These are phyloP conservation scores for Drosophila rhopaloa DNA, from an alignment of 1,140 invertebrate genomes.

Conservation along the genomic window DNA sequence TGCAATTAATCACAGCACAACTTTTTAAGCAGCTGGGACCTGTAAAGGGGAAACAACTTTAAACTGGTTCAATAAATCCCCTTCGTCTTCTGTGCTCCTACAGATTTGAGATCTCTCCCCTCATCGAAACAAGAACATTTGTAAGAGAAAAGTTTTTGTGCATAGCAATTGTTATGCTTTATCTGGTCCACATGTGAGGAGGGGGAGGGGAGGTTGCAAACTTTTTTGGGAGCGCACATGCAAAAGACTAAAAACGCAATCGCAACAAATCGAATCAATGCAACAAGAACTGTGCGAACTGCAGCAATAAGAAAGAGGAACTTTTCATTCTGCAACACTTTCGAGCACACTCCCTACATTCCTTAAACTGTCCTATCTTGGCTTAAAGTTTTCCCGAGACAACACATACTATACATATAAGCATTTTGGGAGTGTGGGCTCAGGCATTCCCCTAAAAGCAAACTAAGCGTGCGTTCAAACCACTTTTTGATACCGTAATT, in stretches of 20 bases:
- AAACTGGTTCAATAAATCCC: constrained; percentile 69
- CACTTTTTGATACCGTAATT: constrained; percentile 36
- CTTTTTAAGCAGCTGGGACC: constrained; percentile 51
- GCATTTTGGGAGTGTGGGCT: background rate
- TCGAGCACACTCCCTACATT: constrained; percentile 24
- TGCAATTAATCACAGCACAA: constrained; percentile 61
- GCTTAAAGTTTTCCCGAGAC: constrained; percentile 60
- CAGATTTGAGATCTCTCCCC: constrained; percentile 11
- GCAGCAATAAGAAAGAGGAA: constrained; percentile 49
- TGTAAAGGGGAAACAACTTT: constrained; percentile 50
- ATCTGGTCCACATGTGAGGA: constrained; percentile 41
- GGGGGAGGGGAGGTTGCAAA: constrained; percentile 3
- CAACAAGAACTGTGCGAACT: constrained; percentile 58
- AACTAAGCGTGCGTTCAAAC: constrained; percentile 63
- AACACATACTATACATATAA: constrained; percentile 22
- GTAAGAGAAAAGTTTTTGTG: constrained; percentile 61
- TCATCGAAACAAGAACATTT: constrained; percentile 53
- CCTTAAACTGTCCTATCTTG: constrained; percentile 16
- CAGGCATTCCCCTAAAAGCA: constrained; percentile 51
- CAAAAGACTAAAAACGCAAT: constrained; percentile 82
- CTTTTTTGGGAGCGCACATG: constrained; percentile 70
- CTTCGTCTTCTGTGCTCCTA: constrained; percentile 4
- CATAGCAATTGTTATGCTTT: constrained; percentile 72
- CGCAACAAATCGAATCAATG: constrained; percentile 81
- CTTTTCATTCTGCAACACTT: constrained; percentile 79